Conservation (phyloP, 2,888 invertebrate species). For the Rotaria socialis region DNA sequence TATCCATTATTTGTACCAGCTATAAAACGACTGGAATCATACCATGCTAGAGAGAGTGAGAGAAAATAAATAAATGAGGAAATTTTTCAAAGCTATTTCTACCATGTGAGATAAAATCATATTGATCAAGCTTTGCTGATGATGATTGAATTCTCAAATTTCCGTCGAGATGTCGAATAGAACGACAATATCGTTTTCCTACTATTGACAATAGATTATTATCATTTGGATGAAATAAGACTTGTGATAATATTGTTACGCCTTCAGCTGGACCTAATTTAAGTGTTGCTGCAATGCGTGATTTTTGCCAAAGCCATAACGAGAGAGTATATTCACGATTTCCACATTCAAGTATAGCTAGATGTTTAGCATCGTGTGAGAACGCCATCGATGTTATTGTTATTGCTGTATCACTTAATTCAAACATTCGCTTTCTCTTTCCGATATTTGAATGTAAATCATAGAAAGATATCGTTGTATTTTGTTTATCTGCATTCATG, state of each 20-base stretch:
- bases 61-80: background rate
- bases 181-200: constrained; percentile 4
- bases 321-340: constrained; percentile 29
- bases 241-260: constrained; percentile 4
- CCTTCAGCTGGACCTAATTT: background rate
- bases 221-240: constrained; percentile 24
- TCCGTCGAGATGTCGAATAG: background rate
- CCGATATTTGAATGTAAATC: background rate
- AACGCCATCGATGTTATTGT: constrained; percentile 6
- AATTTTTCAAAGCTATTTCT: background rate
- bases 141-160: constrained; percentile 26
- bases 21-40: constrained; percentile 14
- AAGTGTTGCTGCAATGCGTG: background rate
- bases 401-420: background rate
- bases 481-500: background rate
- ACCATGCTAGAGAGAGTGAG: background rate
- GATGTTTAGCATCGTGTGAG: constrained; percentile 31
- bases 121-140: constrained; percentile 8
- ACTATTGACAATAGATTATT: background rate
- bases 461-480: background rate
- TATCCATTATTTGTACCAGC: constrained; percentile 2
- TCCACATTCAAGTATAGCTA: background rate
- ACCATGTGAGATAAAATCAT: constrained; percentile 34
- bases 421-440: background rate
- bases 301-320: constrained; percentile 13